Evolutionary conservation across 2,888 invertebrate species (phyloP), one percentile per base, ranked within the genome.

Genomic region (Dryomyza anilis): DNA sequence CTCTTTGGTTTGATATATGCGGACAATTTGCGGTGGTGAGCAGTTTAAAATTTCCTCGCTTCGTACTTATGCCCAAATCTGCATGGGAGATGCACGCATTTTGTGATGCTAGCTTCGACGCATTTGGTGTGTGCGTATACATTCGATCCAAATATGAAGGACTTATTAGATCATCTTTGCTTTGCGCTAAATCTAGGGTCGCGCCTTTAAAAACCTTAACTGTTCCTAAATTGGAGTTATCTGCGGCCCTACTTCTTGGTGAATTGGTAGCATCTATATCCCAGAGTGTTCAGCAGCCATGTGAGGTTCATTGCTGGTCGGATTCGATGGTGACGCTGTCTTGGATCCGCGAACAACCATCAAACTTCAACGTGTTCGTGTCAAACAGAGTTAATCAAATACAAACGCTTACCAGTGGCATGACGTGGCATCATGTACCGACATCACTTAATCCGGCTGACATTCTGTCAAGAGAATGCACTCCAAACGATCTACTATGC

Each of bases 271-370:
- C n/a, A 7, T 53, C 53, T 7, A 29, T 52, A 50, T 10, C 12
- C 10, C 6, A 29, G 12, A 27, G 3, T 3, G 2, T 2, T 14
- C 27, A 52, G 29, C 16, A 30, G 29, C 16, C 19, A 6, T 48
- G 21, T 10, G 33, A 58, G 16, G 25, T 21, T 5, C 59, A 63
- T 19, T 67, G 65, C 43, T 63, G 66, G 66, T 67, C 63, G 2
- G 63, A 69, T 16, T 67, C 67, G 5, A 66, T 45, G 14, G 64
- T 69, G 1, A 63, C 63, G 14, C 52, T 67, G 14, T 66, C 67
- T 0, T 66, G 67, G 69, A 14, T 65, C 2, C 63, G 52, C 12
- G 19, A 21, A 21, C 30, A 58, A 10, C 27, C 58, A 25, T 39
- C 64, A 29, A 43, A 59, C 5, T 36, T 1, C 52, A 29, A 14